These are phyloP conservation scores for Ophioninae sp. DNA, from an alignment of 2,888 invertebrate genomes.

Conservation along the genomic window DNA sequence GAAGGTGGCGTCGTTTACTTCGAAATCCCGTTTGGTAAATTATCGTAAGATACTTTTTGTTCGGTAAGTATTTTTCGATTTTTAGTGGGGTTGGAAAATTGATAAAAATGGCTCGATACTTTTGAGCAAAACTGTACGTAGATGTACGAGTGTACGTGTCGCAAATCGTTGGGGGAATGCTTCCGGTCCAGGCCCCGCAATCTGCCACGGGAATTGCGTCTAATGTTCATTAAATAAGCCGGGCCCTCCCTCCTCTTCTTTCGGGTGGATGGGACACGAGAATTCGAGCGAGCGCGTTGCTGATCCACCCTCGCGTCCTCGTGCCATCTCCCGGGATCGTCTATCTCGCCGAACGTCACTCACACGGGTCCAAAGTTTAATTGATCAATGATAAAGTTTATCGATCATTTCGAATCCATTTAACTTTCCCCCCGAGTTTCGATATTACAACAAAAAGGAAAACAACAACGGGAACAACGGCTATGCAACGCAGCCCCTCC, in stretches of 20 bases:
- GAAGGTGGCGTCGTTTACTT: too few relatives aligned
- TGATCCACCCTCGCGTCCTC: conserved; percentile 58
- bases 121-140: too few relatives aligned
- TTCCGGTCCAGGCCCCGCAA: conserved; percentile 17
- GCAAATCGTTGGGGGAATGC: conserved; percentile 26
- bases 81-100: too few relatives aligned
- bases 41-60: too few relatives aligned
- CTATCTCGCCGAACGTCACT: conserved; percentile 72
- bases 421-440: conserved; percentile 78
- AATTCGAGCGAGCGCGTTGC: conserved; percentile 49
- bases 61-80: too few relatives aligned
- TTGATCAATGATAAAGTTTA: conserved; percentile 82
- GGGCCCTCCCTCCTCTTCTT: conserved; percentile 67
- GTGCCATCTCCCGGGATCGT: conserved; percentile 55
- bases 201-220: conserved; percentile 74
- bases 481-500: conserved; percentile 14
- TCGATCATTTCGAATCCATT: conserved; percentile 81
- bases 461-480: not conserved
- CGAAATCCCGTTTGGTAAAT: too few relatives aligned
- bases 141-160: not conserved
- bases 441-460: conserved; percentile 68
- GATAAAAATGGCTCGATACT: too few relatives aligned
- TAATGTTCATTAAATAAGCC: conserved; percentile 80
- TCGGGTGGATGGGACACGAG: conserved; percentile 60
- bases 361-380: conserved; percentile 81